Percentiles rank a stretch among this genome's conserved stretches.
Evolutionary conservation across 2,113 vertebrate genomes (phyloP).

Genomic region (Lucifuga dentata): DNA sequence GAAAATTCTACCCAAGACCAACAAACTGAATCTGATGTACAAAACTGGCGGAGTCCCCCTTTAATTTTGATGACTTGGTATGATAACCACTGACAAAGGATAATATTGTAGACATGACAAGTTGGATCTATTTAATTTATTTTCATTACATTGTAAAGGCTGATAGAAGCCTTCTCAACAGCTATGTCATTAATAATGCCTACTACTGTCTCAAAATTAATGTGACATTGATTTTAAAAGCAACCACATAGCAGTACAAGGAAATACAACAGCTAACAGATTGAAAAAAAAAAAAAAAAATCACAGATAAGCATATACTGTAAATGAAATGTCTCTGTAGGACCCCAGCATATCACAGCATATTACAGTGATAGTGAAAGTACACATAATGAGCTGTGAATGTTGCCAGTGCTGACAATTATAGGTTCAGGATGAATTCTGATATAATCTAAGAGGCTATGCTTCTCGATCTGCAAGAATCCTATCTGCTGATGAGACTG

Average conservation of each 20-base stretch:
- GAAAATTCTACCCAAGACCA: no score
- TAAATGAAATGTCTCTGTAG: not conserved
- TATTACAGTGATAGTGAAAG: not conserved
- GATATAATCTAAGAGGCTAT: not conserved
- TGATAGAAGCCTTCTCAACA: slow-evolving; percentile 4
- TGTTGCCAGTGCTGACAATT: not conserved
- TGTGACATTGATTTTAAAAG: not conserved
- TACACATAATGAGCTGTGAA: not conserved
- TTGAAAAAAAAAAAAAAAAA: no score
- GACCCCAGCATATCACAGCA: not conserved
- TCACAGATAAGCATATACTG: no score
- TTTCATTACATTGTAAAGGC: no score
- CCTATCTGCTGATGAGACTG: slow-evolving; percentile 6
- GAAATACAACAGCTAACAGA: no score
- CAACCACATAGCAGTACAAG: not conserved
- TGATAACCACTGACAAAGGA: slow-evolving; percentile 2
- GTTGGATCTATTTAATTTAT: not conserved
- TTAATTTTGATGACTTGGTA: no score
- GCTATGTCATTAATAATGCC: slow-evolving; percentile 1
- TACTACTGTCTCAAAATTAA: slow-evolving; percentile 8
- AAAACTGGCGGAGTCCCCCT: no score
- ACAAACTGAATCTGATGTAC: no score
- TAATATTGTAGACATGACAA: not conserved
- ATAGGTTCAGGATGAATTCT: not conserved
- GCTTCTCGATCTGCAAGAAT: not conserved